Evolutionary conservation across 2,888 invertebrate genomes (phyloP), one percentile per base, ranked within the genome.

Genomic region (Tolmerus cingulatus): DNA sequence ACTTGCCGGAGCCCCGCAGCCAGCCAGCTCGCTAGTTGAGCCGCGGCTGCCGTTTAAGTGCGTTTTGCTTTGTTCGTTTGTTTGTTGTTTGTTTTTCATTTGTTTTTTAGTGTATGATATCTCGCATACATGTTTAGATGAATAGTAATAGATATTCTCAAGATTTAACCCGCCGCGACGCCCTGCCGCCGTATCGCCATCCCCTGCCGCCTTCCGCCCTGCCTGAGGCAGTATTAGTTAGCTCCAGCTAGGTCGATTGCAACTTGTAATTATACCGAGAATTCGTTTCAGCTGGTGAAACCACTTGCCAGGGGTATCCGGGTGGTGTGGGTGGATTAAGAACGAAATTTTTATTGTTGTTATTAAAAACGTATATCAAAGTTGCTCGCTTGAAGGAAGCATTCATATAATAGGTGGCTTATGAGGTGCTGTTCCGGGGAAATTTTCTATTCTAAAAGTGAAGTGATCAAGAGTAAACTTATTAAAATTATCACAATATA

Each of bases 1-100:
- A 55, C 51, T 51, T 66, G 23, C 12, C 66, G 66, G 66, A 66
- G 51, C 66, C 66, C 5, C 55, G 7, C 19, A 55, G 55, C 66
- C 66, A 66, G 66, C 66, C 66, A 66, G 23, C 27, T 66, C 66
- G 66, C 79, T 79, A 79, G 79, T 79, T 79, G 79, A 51, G 51
- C 30, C 51, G 79, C 79, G 79, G 51, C 79, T 55, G 66, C 57
- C 82, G 82, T 82, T 82, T 82, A 19, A 82, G 82, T 82, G 82
- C 82, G 82, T 82, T 82, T 82, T 57, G 82, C 82, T 82, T 82
- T 82, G 57, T 82, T 82, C 82, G 57, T 82, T 82, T 82, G 37
- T 82, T 81, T 81, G 81, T 82, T 82, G 82, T 82, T 82, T 82
- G 19, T 57, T 57, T 79, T 27, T 78, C 40, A 43, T 37, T 66